These are phyloP conservation scores for Atherinomorus stipes DNA, from an alignment of 2,113 vertebrate species.

Conservation along the genomic window DNA sequence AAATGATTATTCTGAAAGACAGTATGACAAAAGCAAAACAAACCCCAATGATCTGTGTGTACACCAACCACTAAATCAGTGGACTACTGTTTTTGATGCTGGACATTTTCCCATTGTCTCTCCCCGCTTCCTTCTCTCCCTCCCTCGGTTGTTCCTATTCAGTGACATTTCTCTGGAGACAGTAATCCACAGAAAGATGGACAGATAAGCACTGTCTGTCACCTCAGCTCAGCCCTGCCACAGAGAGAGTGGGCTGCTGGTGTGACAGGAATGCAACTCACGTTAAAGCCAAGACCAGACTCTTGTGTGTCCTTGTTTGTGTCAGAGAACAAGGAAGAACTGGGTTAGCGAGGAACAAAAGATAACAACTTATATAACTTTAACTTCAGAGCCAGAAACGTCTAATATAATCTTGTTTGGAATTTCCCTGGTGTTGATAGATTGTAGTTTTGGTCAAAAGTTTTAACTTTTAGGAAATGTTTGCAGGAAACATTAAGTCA, in stretches of 20 bases:
- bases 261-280: constrained; percentile 26
- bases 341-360: background rate
- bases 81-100: background rate
- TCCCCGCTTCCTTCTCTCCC: background rate
- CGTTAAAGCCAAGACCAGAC: background rate
- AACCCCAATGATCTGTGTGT: background rate
- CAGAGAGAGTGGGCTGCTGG: constrained; percentile 14
- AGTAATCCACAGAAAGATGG: constrained; percentile 17
- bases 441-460: too few species aligned
- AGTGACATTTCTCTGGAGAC: constrained; percentile 25
- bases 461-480: too few species aligned
- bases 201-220: constrained; percentile 4
- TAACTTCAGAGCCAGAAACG: background rate
- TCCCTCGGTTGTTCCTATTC: background rate
- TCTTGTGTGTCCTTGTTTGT: constrained; percentile 9
- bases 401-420: background rate
- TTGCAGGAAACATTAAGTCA: too few species aligned
- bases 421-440: background rate
- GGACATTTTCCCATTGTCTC: background rate
- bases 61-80: background rate
- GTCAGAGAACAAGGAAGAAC: background rate
- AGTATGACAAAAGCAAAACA: background rate
- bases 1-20: background rate
- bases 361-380: background rate
- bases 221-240: constrained; percentile 8